Percentiles rank a stretch among this genome's conserved stretches.
Conservation (phyloP, 2,797 vertebrate genomes). For the Poeciliopsis paucimaculata region DNA sequence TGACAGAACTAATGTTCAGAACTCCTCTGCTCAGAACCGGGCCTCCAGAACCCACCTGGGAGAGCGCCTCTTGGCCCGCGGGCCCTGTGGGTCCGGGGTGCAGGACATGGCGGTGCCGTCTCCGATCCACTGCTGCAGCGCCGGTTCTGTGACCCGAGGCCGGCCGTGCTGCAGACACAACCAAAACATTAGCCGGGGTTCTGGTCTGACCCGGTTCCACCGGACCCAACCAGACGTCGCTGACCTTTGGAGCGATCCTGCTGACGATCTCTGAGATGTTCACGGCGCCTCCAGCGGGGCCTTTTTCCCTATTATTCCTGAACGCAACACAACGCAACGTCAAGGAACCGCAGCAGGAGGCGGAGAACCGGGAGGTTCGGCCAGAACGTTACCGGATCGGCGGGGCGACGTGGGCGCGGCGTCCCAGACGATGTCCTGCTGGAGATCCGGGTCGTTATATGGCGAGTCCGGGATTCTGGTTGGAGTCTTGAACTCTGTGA, state of each 20-base stretch:
- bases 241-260: conserved; percentile 82
- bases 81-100: conserved; percentile 79
- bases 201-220: not conserved
- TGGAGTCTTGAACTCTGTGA: conserved; percentile 76
- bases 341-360: not conserved
- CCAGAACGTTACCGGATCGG: conserved; percentile 78
- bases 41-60: conserved; percentile 59
- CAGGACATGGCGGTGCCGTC: conserved; percentile 89
- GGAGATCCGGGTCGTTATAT: conserved; percentile 83
- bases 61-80: conserved; percentile 68
- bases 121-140: conserved; percentile 91
- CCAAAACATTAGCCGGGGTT: accelerated
- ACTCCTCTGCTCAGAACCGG: not conserved
- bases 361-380: not conserved
- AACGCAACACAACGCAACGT: not conserved
- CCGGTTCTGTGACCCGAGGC: conserved; percentile 76
- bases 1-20: not conserved
- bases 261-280: conserved; percentile 80
- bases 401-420: conserved; percentile 86
- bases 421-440: conserved; percentile 96
- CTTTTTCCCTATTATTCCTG: conserved; percentile 70
- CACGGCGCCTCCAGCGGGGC: conserved; percentile 20
- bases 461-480: conserved; percentile 82
- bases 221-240: not conserved
- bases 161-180: conserved; percentile 81